Evolutionary conservation across 23 tunicate genomes (phyloP).

Genomic region (Botrylloides violaceus): DNA sequence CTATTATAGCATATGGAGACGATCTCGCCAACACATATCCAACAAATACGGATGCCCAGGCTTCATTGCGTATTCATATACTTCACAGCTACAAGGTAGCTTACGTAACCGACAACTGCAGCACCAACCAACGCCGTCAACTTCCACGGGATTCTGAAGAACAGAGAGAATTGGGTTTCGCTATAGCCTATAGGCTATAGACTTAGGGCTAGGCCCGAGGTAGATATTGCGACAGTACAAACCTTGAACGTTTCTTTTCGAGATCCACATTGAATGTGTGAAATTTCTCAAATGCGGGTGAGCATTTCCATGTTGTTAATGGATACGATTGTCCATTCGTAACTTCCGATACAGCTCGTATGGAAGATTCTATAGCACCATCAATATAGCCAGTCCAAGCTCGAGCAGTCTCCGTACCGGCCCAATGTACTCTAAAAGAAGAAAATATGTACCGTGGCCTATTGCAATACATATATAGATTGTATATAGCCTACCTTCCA

Average conservation of each 20-base stretch:
- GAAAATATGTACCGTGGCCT: no score
- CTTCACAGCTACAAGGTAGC: background rate
- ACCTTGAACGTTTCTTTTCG: background rate
- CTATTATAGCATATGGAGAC: no score
- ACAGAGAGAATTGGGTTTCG: no score
- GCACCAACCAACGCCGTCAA: background rate
- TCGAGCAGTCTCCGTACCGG: constrained; percentile 79
- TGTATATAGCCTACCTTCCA: constrained; percentile 33
- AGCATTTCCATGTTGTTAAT: background rate
- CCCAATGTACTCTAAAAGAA: constrained; percentile 64
- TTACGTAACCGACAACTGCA: background rate
- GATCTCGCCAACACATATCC: no score
- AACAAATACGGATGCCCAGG: no score
- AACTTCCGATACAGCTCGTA: constrained; percentile 56
- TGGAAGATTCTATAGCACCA: constrained; percentile 71
- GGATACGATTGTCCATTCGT: background rate
- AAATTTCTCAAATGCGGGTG: background rate
- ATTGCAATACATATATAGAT: no score
- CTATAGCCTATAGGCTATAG: no score
- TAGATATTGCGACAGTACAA: no score
- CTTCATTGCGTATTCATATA: no score
- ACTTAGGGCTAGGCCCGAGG: no score
- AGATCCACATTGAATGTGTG: background rate
- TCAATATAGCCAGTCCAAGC: constrained; percentile 79
- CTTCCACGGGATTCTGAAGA: no score